These are phyloP conservation scores for Monoplex corrugatus DNA, from an alignment of 2,888 invertebrate species.

Conservation along the genomic window DNA sequence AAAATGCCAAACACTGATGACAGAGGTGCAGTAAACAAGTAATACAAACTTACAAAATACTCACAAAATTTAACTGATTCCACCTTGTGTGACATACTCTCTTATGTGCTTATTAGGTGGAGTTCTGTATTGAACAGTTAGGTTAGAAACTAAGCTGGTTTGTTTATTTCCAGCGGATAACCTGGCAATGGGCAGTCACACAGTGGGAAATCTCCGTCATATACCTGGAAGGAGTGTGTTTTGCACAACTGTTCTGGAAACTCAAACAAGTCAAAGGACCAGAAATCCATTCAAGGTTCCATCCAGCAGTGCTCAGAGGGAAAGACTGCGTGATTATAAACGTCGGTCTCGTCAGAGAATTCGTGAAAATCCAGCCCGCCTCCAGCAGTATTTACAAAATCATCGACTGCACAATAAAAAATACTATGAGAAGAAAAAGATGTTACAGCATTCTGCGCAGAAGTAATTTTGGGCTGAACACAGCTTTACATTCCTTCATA, in stretches of 20 bases:
- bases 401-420: conserved; percentile 24
- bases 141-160: conserved; percentile 3
- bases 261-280: background rate
- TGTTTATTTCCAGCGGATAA: conserved; percentile 30
- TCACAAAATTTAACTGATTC: too few relatives aligned
- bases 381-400: conserved; percentile 15
- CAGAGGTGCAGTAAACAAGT: too few relatives aligned
- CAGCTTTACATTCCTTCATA: too few relatives aligned
- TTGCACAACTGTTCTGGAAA: background rate
- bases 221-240: background rate
- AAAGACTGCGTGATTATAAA: conserved; percentile 19
- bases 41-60: too few relatives aligned
- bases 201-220: background rate
- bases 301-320: conserved; percentile 33
- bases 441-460: background rate
- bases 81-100: too few relatives aligned
- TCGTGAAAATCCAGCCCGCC: conserved; percentile 22
- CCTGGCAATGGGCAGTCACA: conserved; percentile 11
- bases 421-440: conserved; percentile 32
- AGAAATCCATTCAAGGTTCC: conserved; percentile 4
- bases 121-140: too few relatives aligned
- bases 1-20: too few relatives aligned
- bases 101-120: too few relatives aligned
- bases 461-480: background rate
- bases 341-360: conserved; percentile 27